A percentile compares a stretch with the other conserved stretches of the same genome.
These are phyloP conservation scores for Drosophila dives DNA, from an alignment of 2,888 invertebrate species.

Conservation along the genomic window DNA sequence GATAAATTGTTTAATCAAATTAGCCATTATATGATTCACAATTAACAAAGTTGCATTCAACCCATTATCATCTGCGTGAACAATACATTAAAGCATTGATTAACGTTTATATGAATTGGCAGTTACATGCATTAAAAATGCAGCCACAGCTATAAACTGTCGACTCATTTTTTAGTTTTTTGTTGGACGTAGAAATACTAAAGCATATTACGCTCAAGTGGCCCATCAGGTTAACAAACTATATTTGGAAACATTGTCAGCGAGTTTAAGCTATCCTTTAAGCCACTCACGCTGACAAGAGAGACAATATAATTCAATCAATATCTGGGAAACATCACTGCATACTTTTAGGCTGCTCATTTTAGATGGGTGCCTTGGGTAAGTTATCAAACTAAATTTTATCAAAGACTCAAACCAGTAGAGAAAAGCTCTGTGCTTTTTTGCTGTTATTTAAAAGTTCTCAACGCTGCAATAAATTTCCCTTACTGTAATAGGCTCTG, in stretches of 20 bases:
- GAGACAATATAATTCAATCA: neutral
- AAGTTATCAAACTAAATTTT: neutral
- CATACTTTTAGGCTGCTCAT: slow-evolving; percentile 2
- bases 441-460: slow-evolving; percentile 4
- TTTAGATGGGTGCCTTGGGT: neutral
- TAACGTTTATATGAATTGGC: too few relatives aligned
- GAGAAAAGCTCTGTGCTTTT: neutral
- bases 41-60: too few relatives aligned
- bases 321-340: neutral
- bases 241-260: neutral
- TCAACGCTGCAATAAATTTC: neutral
- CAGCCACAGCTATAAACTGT: too few relatives aligned
- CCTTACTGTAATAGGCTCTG: neutral
- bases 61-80: too few relatives aligned
- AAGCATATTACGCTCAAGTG: neutral
- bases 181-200: neutral
- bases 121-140: too few relatives aligned
- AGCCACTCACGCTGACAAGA: neutral
- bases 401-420: neutral
- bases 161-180: too few relatives aligned
- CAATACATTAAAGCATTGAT: too few relatives aligned
- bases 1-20: too few relatives aligned
- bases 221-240: neutral
- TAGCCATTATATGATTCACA: too few relatives aligned
- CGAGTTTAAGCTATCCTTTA: neutral